phyloP scores from a whole-genome alignment of 2,888 invertebrate genomes.

The Epinotia demarniana region DNA sequence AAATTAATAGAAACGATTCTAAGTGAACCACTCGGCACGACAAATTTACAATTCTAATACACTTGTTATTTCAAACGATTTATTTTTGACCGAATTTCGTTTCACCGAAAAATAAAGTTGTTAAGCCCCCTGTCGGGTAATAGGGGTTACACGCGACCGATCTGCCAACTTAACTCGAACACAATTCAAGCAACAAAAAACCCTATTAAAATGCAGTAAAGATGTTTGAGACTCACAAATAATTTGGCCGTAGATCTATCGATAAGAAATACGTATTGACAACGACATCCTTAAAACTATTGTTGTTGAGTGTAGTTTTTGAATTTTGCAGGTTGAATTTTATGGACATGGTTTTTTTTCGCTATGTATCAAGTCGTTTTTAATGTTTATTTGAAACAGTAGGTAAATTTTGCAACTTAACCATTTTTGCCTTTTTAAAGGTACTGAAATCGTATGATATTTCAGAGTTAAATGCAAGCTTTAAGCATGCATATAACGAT shows the following conservation, averaged over 20 bases:
- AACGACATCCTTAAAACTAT: constrained; percentile 41
- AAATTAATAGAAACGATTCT: constrained; percentile 46
- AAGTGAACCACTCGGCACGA: constrained; percentile 58
- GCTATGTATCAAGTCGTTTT: constrained; percentile 15
- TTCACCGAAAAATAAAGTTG: constrained; percentile 78
- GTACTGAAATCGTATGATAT: too few species aligned
- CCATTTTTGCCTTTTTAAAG: not conserved
- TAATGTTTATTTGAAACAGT: constrained; percentile 18
- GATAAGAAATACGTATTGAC: constrained; percentile 42
- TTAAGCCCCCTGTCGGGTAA: constrained; percentile 61
- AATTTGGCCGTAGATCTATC: constrained; percentile 30
- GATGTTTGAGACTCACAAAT: not conserved
- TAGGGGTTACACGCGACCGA: constrained; percentile 71
- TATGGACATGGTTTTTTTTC: constrained; percentile 20
- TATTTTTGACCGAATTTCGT: constrained; percentile 64
- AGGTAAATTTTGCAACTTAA: not conserved
- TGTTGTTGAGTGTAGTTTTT: constrained; percentile 32
- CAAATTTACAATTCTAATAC: constrained; percentile 75
- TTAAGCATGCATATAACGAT: too few species aligned
- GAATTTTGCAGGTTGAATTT: constrained; percentile 25
- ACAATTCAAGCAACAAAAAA: not conserved
- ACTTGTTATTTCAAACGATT: constrained; percentile 65
- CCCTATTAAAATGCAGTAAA: not conserved
- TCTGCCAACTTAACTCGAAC: constrained; percentile 41
- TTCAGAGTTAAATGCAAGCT: too few species aligned